phyloP scores from a whole-genome alignment of 2,113 vertebrate genomes.

The Acrocephalus kingi region DNA sequence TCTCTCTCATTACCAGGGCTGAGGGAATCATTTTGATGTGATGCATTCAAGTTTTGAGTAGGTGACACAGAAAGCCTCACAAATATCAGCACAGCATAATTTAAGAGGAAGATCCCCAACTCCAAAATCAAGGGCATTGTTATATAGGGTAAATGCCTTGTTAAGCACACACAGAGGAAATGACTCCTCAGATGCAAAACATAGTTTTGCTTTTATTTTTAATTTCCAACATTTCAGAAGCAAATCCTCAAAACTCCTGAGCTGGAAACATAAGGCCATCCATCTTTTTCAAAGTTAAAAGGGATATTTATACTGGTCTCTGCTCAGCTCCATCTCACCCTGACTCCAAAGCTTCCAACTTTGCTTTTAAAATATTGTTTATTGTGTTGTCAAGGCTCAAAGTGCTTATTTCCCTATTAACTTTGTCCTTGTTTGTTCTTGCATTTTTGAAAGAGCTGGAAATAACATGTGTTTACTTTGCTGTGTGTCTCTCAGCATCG shows the following conservation, averaged over 20 bases:
- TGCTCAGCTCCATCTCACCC: not conserved
- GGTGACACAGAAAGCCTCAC: not conserved
- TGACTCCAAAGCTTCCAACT: constrained; percentile 4
- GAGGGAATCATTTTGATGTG: not conserved
- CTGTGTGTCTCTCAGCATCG: constrained; percentile 48
- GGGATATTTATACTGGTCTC: not conserved
- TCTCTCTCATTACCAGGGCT: not conserved
- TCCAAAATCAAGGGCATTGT: not conserved
- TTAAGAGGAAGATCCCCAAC: not conserved
- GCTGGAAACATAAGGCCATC: not conserved
- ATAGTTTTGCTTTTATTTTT: not conserved
- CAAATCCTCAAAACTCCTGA: not conserved
- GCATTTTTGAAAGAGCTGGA: constrained; percentile 63
- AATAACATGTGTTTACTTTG: constrained; percentile 66
- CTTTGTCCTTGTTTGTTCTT: constrained; percentile 67
- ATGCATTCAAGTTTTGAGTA: not conserved
- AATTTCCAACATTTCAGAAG: not conserved
- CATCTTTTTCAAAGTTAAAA: not conserved
- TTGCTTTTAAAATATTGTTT: constrained; percentile 51
- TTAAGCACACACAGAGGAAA: not conserved
- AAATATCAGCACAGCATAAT: not conserved
- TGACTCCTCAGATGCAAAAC: not conserved
- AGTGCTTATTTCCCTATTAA: constrained; percentile 70
- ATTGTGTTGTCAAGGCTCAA: constrained; percentile 38
- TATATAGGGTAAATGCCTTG: not conserved